Conservation (phyloP, 1,140 invertebrate species). For the Dendrolimus kikuchii region DNA sequence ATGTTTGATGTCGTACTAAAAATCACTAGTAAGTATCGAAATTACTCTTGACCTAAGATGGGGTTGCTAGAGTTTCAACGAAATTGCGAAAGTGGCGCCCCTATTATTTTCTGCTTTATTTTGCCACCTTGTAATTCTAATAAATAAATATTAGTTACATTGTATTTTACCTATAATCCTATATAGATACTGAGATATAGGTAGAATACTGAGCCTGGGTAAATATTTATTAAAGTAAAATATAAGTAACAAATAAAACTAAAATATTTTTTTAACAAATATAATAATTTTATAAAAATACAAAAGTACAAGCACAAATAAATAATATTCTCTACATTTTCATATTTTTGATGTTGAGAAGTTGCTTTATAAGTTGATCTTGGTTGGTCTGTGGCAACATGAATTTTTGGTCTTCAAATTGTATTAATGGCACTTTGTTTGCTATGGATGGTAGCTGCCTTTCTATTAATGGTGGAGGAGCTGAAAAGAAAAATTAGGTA, state of each 20-base stretch:
- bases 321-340: slow-evolving; percentile 5
- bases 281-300: slow-evolving; percentile 17
- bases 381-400: slow-evolving; percentile 8
- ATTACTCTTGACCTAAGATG: too few species aligned
- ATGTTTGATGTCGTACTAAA: too few species aligned
- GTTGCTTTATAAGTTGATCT: slow-evolving; percentile 27
- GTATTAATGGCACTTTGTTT: slow-evolving; percentile 21
- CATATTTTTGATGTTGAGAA: slow-evolving; percentile 30
- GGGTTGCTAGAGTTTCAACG: too few species aligned
- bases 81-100: too few species aligned
- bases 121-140: too few species aligned
- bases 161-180: too few species aligned
- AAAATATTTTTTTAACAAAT: not conserved
- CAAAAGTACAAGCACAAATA: slow-evolving; percentile 10
- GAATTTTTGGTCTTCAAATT: slow-evolving; percentile 20
- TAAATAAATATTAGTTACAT: too few species aligned
- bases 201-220: too few species aligned
- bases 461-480: not conserved
- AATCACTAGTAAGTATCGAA: too few species aligned
- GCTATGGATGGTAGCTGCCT: not conserved
- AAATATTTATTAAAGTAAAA: not conserved
- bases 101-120: too few species aligned
- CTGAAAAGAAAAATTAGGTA: slow-evolving; percentile 2
- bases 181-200: too few species aligned
- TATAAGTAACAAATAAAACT: not conserved